Evolutionary conservation across 2,888 invertebrate species (phyloP).

Genomic region (Entomobrya multifasciata): DNA sequence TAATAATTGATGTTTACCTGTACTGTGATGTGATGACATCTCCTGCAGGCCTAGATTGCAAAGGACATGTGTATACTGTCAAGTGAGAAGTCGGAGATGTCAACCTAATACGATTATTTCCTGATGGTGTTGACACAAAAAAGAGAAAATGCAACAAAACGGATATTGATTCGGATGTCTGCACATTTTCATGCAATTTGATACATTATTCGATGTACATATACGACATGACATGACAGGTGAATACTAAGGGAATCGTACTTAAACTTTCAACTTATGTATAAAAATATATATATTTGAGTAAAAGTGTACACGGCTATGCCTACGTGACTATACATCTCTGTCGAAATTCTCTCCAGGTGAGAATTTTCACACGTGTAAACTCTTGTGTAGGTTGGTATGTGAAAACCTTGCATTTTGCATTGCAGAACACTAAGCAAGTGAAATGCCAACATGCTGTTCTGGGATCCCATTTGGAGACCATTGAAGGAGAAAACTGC

Average conservation of each 20-base stretch:
- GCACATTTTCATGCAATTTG: neutral
- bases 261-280: no score
- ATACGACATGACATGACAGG: neutral
- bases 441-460: neutral
- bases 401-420: neutral
- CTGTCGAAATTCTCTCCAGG: slow-evolving; percentile 23
- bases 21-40: neutral
- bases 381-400: neutral
- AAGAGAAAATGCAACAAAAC: neutral
- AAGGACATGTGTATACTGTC: neutral
- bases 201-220: neutral
- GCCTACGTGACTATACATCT: neutral
- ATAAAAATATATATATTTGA: neutral
- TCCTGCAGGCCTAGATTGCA: no score
- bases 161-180: neutral
- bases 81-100: slow-evolving; percentile 22
- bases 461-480: neutral
- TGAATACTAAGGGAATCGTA: neutral
- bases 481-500: neutral
- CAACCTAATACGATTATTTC: slow-evolving; percentile 1
- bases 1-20: slow-evolving; percentile 4
- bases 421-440: neutral
- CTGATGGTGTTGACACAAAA: neutral
- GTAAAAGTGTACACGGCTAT: neutral
- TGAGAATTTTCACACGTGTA: slow-evolving; percentile 23